Base-by-base conservation (phyloP, 2,888 invertebrate genomes). In the Microdon myrmicae region DNA sequence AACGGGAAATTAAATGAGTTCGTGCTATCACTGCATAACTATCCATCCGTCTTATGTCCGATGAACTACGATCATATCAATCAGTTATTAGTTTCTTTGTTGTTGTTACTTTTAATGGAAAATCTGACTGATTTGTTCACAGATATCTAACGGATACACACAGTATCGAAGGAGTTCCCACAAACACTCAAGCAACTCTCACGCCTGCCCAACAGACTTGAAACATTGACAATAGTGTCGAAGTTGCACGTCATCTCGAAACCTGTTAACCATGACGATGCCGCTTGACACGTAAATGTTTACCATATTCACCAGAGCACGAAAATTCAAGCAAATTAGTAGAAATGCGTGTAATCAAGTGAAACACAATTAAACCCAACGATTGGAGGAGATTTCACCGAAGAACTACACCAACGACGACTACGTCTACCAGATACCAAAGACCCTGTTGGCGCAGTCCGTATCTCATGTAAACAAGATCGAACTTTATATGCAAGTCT, bases 361-460 rank as follows among this genome's bases (percentile, higher is more conserved):
- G 64, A 64, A 51, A 64, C 43, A 64, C 51, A 58, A 64, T 58
- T 53, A 47, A 43, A 58, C 37, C 43, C 64, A 58, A 31, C 38
- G 64, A 64, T 53, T 64, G 58, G 23, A 55, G 47, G 32, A 58
- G 53, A 58, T 64, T 64, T 64, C 64, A 64, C 58, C 53, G 31
- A 14, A 48, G 26, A 32, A 41, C 14, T 22, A 43, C 19, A 4
- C 16, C 41, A 34, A 23, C 13, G 14, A 13, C 49, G 19, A 9
- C n/a, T 4, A 14, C 28, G 47, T 34, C 26, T 43, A 53, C 45
- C 41, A 43, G n/a, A n/a, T n/a, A n/a, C n/a, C n/a, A n/a, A n/a
- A n/a, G n/a, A n/a, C n/a, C n/a, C n/a, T n/a, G n/a, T n/a, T n/a
- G n/a, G n/a, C n/a, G n/a, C n/a, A n/a, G n/a, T n/a, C n/a, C n/a